A percentile compares a stretch with the other conserved stretches of the same genome.
Evolutionary conservation across 2,797 vertebrate genomes (phyloP).

Genomic region (Paratrypauchen microcephalus): DNA sequence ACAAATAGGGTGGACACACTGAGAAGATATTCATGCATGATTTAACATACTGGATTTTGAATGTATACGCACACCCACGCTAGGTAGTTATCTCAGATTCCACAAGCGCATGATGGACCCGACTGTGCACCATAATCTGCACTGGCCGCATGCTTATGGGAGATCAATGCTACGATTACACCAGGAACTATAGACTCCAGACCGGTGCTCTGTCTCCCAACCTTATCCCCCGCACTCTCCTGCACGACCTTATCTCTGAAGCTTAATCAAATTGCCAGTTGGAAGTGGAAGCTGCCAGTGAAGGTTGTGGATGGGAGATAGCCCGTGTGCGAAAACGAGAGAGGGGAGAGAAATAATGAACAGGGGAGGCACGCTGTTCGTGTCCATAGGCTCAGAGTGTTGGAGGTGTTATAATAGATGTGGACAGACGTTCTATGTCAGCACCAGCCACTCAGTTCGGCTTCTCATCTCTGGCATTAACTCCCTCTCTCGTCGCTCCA

Average conservation of each 20-base stretch:
- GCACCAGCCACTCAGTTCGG: conserved; percentile 57
- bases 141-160: conserved; percentile 60
- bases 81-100: conserved; percentile 43
- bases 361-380: conserved; percentile 32
- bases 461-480: conserved; percentile 66
- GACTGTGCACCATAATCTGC: conserved; percentile 62
- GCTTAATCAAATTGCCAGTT: conserved; percentile 75
- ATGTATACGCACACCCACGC: conserved; percentile 8
- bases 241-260: conserved; percentile 64
- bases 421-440: conserved; percentile 71
- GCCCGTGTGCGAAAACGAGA: conserved; percentile 23
- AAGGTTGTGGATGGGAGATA: conserved; percentile 54
- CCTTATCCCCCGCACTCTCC: conserved; percentile 25
- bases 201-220: conserved; percentile 20
- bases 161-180: conserved; percentile 72
- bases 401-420: conserved; percentile 70
- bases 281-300: conserved; percentile 53
- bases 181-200: conserved; percentile 44
- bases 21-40: conserved; percentile 36
- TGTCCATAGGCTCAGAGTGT: conserved; percentile 37
- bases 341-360: conserved; percentile 53
- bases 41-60: conserved; percentile 33
- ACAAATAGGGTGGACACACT: conserved; percentile 22
- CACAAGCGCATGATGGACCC: conserved; percentile 52
- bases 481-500: conserved; percentile 4